Evolutionary conservation across 2,888 invertebrate species (phyloP).

Genomic region (Nasonia oneida): DNA sequence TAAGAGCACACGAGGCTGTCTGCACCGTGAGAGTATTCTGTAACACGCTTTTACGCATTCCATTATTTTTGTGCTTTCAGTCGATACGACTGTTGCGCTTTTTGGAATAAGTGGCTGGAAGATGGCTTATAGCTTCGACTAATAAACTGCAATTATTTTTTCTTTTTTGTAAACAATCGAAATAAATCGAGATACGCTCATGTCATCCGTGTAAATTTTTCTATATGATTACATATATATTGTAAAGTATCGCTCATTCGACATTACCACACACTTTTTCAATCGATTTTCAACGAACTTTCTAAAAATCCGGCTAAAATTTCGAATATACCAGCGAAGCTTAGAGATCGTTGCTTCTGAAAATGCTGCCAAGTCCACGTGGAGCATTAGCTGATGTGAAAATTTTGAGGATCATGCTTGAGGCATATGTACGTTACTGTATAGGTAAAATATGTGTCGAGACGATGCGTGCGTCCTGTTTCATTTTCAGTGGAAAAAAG

Average conservation of each 20-base stretch:
- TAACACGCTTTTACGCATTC: neutral
- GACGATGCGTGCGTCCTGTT: neutral
- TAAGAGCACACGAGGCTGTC: conserved; percentile 56
- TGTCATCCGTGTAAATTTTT: neutral
- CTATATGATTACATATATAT: neutral
- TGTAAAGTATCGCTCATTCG: neutral
- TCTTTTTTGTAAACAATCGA: conserved; percentile 43
- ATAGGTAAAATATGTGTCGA: conserved; percentile 18
- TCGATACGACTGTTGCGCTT: conserved; percentile 58
- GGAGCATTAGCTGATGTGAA: conserved; percentile 21
- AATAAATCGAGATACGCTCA: conserved; percentile 7
- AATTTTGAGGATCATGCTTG: conserved; percentile 13
- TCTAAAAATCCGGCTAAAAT: conserved; percentile 18
- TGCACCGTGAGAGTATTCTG: neutral
- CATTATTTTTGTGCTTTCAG: conserved; percentile 47
- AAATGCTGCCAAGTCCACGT: conserved; percentile 28
- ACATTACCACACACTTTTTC: neutral
- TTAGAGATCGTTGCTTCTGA: conserved; percentile 7
- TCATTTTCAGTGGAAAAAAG: neutral
- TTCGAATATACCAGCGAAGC: conserved; percentile 37
- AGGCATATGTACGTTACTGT: conserved; percentile 15
- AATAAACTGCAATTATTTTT: conserved; percentile 16
- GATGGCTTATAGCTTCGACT: conserved; percentile 22
- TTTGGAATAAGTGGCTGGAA: conserved; percentile 57
- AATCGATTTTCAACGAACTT: neutral